Evolutionary conservation across 2,113 vertebrate genomes (phyloP).

Genomic region (Hiodon alosoides): DNA sequence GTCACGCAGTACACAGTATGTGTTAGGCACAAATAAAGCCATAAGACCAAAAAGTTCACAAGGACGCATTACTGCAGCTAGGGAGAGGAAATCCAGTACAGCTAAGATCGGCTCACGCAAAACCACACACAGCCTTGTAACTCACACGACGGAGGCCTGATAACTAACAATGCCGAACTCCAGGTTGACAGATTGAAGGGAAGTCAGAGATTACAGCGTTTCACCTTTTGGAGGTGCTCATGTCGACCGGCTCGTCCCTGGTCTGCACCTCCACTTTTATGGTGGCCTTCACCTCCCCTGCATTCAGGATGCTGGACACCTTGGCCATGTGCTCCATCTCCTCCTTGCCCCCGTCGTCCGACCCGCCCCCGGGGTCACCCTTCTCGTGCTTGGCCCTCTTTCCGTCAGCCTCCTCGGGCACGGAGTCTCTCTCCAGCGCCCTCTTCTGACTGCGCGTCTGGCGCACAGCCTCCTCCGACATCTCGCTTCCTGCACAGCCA

Average conservation of each 20-base stretch:
- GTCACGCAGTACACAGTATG: too few relatives aligned
- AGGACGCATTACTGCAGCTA: too few relatives aligned
- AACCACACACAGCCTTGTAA: too few relatives aligned
- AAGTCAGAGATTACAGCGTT: neutral
- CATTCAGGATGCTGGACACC: conserved; percentile 55
- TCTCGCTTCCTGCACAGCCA: conserved; percentile 50
- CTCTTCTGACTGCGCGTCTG: conserved; percentile 92
- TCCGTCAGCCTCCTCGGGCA: conserved; percentile 63
- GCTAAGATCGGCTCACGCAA: too few relatives aligned
- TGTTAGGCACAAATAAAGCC: too few relatives aligned
- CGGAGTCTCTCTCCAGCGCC: conserved; percentile 72
- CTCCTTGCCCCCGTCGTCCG: conserved; percentile 46
- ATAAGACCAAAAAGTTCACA: too few relatives aligned
- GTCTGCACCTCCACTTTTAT: conserved; percentile 77
- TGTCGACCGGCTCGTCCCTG: conserved; percentile 82
- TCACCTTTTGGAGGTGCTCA: conserved; percentile 86
- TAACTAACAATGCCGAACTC: too few relatives aligned
- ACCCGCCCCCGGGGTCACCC: conserved; percentile 26
- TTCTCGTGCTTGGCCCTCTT: conserved; percentile 81
- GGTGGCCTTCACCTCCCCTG: conserved; percentile 68
- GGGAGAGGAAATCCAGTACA: too few relatives aligned
- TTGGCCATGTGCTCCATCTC: conserved; percentile 50
- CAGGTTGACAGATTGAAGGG: too few relatives aligned
- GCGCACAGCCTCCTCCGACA: conserved; percentile 88
- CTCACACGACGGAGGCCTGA: too few relatives aligned